A percentile compares a stretch with the other conserved stretches of the same genome.
Conservation (phyloP, 2,888 invertebrate genomes). For the Ephialtes manifestator region DNA sequence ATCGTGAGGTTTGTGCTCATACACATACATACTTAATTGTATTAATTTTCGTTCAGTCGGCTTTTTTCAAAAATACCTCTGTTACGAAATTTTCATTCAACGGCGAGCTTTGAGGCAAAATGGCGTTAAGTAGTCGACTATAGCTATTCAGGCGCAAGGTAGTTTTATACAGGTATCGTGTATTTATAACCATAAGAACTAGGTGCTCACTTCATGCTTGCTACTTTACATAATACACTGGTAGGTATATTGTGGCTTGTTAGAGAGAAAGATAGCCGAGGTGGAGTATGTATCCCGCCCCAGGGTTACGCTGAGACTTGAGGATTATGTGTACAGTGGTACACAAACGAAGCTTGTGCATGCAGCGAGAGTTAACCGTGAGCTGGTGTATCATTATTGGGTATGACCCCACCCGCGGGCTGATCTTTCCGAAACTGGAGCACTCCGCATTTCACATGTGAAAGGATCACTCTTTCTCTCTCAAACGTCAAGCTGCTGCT, state of each 20-base stretch:
- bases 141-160: background rate
- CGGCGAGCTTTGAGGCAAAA: background rate
- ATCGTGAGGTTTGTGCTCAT: too few species aligned
- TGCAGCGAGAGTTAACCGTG: constrained; percentile 47
- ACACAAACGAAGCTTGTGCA: constrained; percentile 22
- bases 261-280: constrained; percentile 55
- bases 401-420: constrained; percentile 79
- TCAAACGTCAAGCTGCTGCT: constrained; percentile 33
- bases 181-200: constrained; percentile 14
- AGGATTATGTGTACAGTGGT: constrained; percentile 41
- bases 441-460: constrained; percentile 81
- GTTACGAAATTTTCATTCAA: background rate
- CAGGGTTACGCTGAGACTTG: constrained; percentile 53
- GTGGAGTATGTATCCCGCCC: constrained; percentile 64
- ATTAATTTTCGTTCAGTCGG: too few species aligned
- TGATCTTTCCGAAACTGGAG: constrained; percentile 83
- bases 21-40: too few species aligned
- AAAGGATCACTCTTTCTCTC: constrained; percentile 77
- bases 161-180: background rate
- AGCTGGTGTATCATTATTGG: constrained; percentile 68
- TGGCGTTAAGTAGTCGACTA: constrained; percentile 5
- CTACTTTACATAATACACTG: constrained; percentile 56
- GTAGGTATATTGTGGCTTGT: constrained; percentile 60
- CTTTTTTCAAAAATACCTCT: too few species aligned
- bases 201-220: constrained; percentile 1